Conservation (phyloP, 2,113 vertebrate genomes). For the Ophiodon elongatus region DNA sequence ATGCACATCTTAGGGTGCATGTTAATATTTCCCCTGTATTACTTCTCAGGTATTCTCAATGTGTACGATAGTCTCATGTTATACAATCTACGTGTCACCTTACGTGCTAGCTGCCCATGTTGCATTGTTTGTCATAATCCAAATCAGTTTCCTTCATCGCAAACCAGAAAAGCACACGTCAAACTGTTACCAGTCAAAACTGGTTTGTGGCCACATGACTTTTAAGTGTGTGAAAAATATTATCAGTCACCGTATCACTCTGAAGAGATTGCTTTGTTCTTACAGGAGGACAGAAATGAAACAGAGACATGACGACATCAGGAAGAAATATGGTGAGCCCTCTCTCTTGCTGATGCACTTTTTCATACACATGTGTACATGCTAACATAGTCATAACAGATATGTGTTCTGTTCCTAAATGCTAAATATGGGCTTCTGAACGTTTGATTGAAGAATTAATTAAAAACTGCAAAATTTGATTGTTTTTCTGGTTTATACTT, state of each 20-base stretch:
- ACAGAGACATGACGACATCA: conserved; percentile 93
- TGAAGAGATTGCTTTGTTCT: conserved; percentile 46
- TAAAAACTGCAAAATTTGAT: not conserved
- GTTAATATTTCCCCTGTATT: not conserved
- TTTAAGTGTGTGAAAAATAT: conserved; percentile 24
- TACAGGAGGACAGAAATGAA: conserved; percentile 93
- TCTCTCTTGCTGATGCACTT: not conserved
- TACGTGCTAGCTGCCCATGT: not conserved
- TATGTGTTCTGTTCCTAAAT: not conserved
- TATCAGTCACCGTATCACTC: conserved; percentile 13
- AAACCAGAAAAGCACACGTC: conserved; percentile 28
- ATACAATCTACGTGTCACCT: not conserved
- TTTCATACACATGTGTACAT: not conserved
- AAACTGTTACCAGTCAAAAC: conserved; percentile 48
- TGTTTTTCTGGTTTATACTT: not conserved
- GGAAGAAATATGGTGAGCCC: conserved; percentile 93
- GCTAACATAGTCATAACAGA: not conserved
- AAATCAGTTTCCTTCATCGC: conserved; percentile 21
- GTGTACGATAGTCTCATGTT: not conserved
- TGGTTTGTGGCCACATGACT: conserved; percentile 39
- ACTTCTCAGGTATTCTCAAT: not conserved
- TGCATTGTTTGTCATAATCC: conserved; percentile 13
- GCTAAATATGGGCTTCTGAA: not conserved
- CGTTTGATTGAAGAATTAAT: not conserved
- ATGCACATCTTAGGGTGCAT: not conserved